Evolutionary conservation across 2,797 vertebrate genomes (phyloP), one percentile per base, ranked within the genome.

Genomic region (Enteromius afrohamiltoni): DNA sequence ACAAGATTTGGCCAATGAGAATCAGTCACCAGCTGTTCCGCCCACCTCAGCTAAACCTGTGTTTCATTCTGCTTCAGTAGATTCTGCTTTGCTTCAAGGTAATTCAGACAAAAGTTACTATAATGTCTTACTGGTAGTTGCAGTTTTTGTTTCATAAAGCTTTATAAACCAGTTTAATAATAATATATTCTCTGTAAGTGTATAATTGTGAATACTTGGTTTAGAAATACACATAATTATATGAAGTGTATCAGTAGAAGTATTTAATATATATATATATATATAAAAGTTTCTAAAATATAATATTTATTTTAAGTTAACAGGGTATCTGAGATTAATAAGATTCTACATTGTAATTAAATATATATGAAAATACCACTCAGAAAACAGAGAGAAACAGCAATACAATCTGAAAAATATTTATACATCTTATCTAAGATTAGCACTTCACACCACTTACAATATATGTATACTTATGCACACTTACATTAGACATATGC

Each of bases 11-110:
- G 51, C 53, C 81, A 85, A 17, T 60, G 91, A 88, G 19, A 92
- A 84, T 78, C 91, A 87, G 83, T 85, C 76, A 71, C 82, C 85
- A 10, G 82, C 90, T 86, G 84, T 82, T 3, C 90, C 88, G 34
- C 51, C 91, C 21, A 21, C 76, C 64, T 71, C 69, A 42, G 26
- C 73, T 79, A 90, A 90, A 77, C 85, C 87, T 73, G 6, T 51
- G 13, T 55, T 83, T 64, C 68, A 84, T 71, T 84, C 64, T 37
- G 62, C 80, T 74, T 84, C 64, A 29, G 55, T 83, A 53, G 88
- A 91, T 73, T 79, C 90, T 34, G 76, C 86, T 6, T 29, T 85
- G 74, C 76, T 51, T 88, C 92, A 92, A 85, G 93, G 94, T 94
- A 90, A 77, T 40, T 71, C 29, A 4, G 26, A 70, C 14, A 11